These are phyloP conservation scores for Heterochromis multidens DNA, from an alignment of 2,113 vertebrate genomes.

Conservation along the genomic window DNA sequence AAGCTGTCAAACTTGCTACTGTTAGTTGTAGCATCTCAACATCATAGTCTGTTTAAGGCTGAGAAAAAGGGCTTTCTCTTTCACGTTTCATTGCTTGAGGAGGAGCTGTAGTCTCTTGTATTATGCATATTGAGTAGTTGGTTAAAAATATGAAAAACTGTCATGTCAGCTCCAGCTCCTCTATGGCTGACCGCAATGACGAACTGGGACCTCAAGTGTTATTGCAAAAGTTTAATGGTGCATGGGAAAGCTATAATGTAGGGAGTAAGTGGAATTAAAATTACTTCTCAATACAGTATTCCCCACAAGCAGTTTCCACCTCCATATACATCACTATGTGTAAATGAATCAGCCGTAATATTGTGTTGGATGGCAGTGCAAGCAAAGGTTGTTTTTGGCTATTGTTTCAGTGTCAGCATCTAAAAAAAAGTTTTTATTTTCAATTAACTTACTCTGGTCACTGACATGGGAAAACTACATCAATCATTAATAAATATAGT, in stretches of 20 bases:
- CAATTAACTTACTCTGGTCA: background rate
- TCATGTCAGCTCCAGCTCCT: background rate
- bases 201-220: conserved; percentile 20
- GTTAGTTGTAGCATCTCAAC: background rate
- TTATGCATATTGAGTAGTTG: background rate
- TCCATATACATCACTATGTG: background rate
- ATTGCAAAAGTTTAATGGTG: conserved; percentile 27
- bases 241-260: conserved; percentile 38
- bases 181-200: conserved; percentile 2
- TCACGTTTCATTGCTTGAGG: background rate
- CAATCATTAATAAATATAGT: background rate
- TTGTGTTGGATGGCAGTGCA: background rate
- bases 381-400: background rate
- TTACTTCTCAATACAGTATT: background rate
- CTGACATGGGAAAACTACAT: background rate
- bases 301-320: background rate
- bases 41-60: background rate
- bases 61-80: background rate
- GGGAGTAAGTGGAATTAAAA: conserved; percentile 21
- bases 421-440: background rate
- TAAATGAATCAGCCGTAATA: background rate
- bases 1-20: background rate
- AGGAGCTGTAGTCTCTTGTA: background rate
- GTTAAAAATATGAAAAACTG: background rate
- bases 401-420: background rate